phyloP scores from a whole-genome alignment of 2,797 vertebrate genomes.

The Okamejei kenojei region DNA sequence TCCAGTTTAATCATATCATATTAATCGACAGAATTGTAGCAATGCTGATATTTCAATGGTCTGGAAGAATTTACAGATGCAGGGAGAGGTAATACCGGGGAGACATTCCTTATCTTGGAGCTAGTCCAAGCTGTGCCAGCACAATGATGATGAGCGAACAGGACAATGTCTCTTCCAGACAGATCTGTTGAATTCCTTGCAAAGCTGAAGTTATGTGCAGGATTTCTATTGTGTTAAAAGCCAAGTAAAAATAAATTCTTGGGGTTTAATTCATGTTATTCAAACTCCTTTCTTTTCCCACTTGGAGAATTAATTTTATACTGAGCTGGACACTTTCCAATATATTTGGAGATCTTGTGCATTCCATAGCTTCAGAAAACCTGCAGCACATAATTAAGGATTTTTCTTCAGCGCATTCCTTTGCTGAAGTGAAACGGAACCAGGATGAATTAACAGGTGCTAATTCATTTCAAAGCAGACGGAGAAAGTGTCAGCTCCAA shows the following conservation, averaged over 20 bases:
- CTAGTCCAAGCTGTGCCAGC: too few species aligned
- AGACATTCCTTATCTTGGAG: too few species aligned
- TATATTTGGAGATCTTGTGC: not conserved
- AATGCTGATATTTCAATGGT: too few species aligned
- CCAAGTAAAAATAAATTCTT: not conserved
- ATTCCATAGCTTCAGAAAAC: not conserved
- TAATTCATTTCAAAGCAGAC: not conserved
- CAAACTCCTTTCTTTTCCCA: not conserved
- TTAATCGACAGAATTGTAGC: too few species aligned
- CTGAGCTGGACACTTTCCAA: not conserved
- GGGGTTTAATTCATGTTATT: not conserved
- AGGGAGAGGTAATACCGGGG: too few species aligned
- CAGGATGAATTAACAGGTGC: not conserved
- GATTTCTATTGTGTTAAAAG: not conserved
- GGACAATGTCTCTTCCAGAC: not conserved
- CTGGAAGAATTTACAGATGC: too few species aligned
- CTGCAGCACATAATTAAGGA: not conserved
- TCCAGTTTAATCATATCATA: too few species aligned
- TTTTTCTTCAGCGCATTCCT: not conserved
- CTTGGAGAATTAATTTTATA: not conserved
- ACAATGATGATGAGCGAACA: too few species aligned
- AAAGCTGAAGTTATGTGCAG: not conserved
- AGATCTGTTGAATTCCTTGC: not conserved
- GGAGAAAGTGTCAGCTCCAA: not conserved
- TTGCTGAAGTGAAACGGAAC: not conserved